Evolutionary conservation across 1,140 invertebrate genomes (phyloP).

Genomic region (Bombyx mandarina): DNA sequence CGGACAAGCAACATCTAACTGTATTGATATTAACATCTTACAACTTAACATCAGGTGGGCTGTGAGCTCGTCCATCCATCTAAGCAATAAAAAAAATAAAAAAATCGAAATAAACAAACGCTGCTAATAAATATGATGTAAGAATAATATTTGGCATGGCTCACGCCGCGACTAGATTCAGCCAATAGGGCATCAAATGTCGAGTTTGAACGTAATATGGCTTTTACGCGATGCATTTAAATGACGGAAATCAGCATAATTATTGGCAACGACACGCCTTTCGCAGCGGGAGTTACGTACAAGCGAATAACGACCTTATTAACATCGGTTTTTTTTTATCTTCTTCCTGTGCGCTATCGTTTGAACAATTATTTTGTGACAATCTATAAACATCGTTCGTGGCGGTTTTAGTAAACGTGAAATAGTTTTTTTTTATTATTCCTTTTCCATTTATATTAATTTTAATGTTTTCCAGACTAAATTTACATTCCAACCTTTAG

Average conservation of each 20-base stretch:
- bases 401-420: background rate
- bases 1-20: too few species aligned
- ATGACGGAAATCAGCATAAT: slow-evolving; percentile 48
- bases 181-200: too few species aligned
- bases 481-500: background rate
- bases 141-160: too few species aligned
- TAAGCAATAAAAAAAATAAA: too few species aligned
- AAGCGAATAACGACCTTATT: slow-evolving; percentile 6
- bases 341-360: background rate
- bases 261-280: slow-evolving; percentile 27
- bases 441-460: background rate
- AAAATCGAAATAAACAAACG: too few species aligned
- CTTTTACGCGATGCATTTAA: slow-evolving; percentile 28
- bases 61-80: too few species aligned
- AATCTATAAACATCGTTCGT: background rate
- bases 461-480: background rate
- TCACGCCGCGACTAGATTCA: too few species aligned
- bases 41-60: too few species aligned
- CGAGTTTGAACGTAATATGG: too few species aligned
- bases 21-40: too few species aligned
- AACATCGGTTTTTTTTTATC: background rate
- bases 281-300: slow-evolving; percentile 8
- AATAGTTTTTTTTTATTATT: background rate
- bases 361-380: background rate
- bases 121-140: too few species aligned